Evolutionary conservation across 2,888 invertebrate species (phyloP).

Genomic region (Drosophila anceps): DNA sequence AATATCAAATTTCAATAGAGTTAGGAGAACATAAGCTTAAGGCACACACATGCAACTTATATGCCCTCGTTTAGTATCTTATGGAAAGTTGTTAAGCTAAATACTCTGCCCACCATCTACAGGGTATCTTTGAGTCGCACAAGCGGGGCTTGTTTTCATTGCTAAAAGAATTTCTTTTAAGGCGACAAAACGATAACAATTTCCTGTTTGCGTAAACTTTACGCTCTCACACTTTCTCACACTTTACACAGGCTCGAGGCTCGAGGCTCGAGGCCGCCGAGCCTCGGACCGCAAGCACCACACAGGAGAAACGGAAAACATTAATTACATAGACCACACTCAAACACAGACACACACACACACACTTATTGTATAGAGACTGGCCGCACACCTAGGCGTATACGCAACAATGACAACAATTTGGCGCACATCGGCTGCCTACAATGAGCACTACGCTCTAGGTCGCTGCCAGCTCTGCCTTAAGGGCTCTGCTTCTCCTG

Average conservation of each 20-base stretch:
- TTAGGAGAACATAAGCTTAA: too few relatives aligned
- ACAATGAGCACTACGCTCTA: slow-evolving; percentile 24
- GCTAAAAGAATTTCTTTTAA: slow-evolving; percentile 44
- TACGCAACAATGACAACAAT: slow-evolving; percentile 55
- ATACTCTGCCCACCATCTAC: too few relatives aligned
- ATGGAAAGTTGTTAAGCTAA: too few relatives aligned
- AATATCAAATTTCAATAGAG: neutral
- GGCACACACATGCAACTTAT: too few relatives aligned
- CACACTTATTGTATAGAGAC: slow-evolving; percentile 16
- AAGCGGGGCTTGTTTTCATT: neutral
- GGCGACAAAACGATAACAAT: slow-evolving; percentile 71
- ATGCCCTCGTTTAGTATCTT: neutral
- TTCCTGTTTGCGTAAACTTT: slow-evolving; percentile 64
- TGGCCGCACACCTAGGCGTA: slow-evolving; percentile 54
- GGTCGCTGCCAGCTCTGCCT: neutral
- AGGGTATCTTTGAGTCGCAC: slow-evolving; percentile 1
- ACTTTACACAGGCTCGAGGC: too few relatives aligned
- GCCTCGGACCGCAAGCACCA: slow-evolving; percentile 8
- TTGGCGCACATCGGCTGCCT: slow-evolving; percentile 46
- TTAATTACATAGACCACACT: slow-evolving; percentile 62
- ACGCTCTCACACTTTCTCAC: slow-evolving; percentile 46
- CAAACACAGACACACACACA: slow-evolving; percentile 7
- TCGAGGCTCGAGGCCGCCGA: slow-evolving; percentile 15
- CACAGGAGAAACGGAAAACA: slow-evolving; percentile 51
- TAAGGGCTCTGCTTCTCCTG: slow-evolving; percentile 19